Evolutionary conservation across 2,797 vertebrate genomes (phyloP), one percentile per base, ranked within the genome.

Genomic region (Mergus octosetaceus): DNA sequence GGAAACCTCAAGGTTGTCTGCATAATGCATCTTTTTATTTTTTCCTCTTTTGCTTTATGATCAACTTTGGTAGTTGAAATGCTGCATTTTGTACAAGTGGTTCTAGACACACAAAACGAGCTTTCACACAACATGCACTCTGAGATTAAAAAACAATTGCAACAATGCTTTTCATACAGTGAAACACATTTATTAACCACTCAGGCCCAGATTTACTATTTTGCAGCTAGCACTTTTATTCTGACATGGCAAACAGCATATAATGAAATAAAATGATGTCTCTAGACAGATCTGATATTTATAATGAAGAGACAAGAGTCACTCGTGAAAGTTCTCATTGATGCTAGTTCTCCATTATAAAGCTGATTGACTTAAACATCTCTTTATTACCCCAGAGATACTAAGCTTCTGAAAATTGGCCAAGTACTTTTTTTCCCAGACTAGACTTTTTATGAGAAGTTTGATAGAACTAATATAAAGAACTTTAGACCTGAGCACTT

Each of bases 191-290:
- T 93, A 71, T 85, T 90, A 91, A 92, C 82, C 87, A 58, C 32
- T 90, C 57, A 80, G 49, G 68, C 43, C 30, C 53, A 82, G 53
- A 41, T 88, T 93, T 82, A 79, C 57, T 84, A 6, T 71, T 90
- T 87, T 91, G 53, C 28, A 88, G 77, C 45, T 68, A 76, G 11
- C 39, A 20, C 20, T 69, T 92, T 47, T 85, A 86, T 66, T 87
- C 77, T 88, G 88, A 81, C 66, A 27, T 43, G 34, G 39, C 57
- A 87, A 94, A 91, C 43, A 91, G 58, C 15, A 38, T n/a, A 68
- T 57, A 90, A 91, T 92, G 74, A 94, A 89, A 79, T 74, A 93
- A 91, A 90, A 72, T 74, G 85, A 81, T 47, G 38, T 95, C 93
- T 87, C 91, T 69, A 89, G 90, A 53, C 32, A 82, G 54, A 79